These are phyloP conservation scores for Apeira syringaria DNA, from an alignment of 2,888 invertebrate species.

Conservation along the genomic window DNA sequence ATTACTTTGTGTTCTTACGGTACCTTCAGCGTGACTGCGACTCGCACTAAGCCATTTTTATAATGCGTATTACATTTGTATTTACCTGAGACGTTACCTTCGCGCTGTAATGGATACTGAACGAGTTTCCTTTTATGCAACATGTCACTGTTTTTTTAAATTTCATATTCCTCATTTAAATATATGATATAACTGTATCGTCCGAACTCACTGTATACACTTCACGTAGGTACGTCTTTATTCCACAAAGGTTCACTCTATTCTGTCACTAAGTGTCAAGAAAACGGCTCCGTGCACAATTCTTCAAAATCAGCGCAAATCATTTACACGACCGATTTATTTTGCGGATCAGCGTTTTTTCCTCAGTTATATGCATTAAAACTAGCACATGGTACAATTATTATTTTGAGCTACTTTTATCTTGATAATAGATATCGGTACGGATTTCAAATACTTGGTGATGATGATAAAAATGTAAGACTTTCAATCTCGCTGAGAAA, in stretches of 20 bases:
- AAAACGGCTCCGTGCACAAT: constrained; percentile 50
- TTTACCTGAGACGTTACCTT: constrained; percentile 44
- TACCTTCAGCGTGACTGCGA: too few species aligned
- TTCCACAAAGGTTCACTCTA: constrained; percentile 46
- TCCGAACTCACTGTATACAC: constrained; percentile 43
- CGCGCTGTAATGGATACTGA: constrained; percentile 54
- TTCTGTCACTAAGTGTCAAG: constrained; percentile 61
- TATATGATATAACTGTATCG: constrained; percentile 17
- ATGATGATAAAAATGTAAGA: too few species aligned
- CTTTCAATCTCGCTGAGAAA: too few species aligned
- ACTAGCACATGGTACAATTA: constrained; percentile 44
- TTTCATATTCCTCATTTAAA: constrained; percentile 61
- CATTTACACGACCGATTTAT: constrained; percentile 63
- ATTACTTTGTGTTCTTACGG: too few species aligned
- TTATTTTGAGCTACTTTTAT: not conserved
- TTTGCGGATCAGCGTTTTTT: constrained; percentile 52
- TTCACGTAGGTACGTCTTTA: constrained; percentile 58
- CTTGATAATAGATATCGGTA: too few species aligned
- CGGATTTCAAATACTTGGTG: too few species aligned
- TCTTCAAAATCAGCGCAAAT: constrained; percentile 66
- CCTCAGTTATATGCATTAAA: constrained; percentile 59
- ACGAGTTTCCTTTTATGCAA: constrained; percentile 66
- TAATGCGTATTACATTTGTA: constrained; percentile 4
- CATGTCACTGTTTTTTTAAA: constrained; percentile 71
- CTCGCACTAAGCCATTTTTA: too few species aligned